Evolutionary conservation across 2,888 invertebrate genomes (phyloP).

Genomic region (Agriopis aurantiaria): DNA sequence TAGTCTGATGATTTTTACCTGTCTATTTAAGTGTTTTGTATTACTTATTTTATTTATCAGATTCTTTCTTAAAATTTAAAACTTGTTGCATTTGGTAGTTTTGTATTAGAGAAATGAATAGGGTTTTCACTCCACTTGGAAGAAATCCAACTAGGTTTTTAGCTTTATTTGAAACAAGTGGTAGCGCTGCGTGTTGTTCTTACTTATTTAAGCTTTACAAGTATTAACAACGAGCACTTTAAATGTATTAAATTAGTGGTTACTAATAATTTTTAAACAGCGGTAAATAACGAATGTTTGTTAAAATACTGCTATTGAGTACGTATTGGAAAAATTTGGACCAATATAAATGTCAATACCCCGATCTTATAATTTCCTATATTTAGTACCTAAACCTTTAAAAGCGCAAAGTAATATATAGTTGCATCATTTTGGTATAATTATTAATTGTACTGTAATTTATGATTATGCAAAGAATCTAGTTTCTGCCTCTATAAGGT

Average conservation of each 20-base stretch:
- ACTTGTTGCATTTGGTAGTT: not conserved
- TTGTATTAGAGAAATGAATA: not conserved
- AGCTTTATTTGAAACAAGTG: not conserved
- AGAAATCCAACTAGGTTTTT: too few species aligned
- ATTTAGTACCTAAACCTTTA: conserved; percentile 34
- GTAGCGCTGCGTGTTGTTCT: not conserved
- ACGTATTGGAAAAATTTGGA: conserved; percentile 30
- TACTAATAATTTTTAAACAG: conserved; percentile 1
- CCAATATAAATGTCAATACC: conserved; percentile 34
- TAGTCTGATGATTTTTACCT: too few species aligned
- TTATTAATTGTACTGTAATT: not conserved
- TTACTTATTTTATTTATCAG: not conserved
- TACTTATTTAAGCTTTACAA: conserved; percentile 6
- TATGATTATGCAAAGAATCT: conserved; percentile 26
- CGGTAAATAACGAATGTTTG: not conserved
- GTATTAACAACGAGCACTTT: conserved; percentile 23
- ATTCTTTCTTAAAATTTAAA: not conserved
- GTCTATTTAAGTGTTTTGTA: not conserved
- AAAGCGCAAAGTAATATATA: conserved; percentile 71
- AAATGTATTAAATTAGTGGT: not conserved
- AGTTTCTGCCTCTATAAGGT: conserved; percentile 44
- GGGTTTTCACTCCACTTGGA: not conserved
- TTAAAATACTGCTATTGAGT: conserved; percentile 9
- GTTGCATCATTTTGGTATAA: conserved; percentile 43
- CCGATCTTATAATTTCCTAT: not conserved